Percentiles rank a stretch among this genome's conserved stretches.
These are phyloP conservation scores for Callithrix jacchus DNA, from an alignment of 2,113 vertebrate genomes.

Conservation along the genomic window DNA sequence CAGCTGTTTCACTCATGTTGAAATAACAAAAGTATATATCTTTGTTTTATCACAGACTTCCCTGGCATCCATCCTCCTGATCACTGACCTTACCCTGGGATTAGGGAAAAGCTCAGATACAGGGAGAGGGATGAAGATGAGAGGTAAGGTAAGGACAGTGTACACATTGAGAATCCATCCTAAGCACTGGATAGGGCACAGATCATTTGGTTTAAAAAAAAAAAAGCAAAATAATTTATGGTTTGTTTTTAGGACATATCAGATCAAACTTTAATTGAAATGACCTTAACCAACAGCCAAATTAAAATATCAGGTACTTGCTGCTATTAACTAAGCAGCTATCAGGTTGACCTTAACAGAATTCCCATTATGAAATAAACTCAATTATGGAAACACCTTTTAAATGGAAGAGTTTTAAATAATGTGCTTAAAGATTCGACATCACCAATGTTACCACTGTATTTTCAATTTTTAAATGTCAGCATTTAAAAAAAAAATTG, in stretches of 20 bases:
- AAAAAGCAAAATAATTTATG: neutral
- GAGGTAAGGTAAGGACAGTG: neutral
- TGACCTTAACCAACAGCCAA: neutral
- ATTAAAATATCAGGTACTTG: neutral
- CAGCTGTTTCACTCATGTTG: neutral
- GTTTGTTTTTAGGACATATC: neutral
- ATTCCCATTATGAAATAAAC: neutral
- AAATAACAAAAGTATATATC: neutral
- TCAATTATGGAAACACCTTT: neutral
- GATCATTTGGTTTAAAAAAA: neutral
- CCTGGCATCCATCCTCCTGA: neutral
- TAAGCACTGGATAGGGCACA: neutral
- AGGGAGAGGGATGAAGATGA: neutral
- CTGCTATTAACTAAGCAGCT: neutral
- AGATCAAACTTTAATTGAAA: conserved; percentile 47
- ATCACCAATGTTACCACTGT: neutral
- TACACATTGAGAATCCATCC: neutral
- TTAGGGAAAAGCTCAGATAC: neutral
- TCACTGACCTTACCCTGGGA: neutral
- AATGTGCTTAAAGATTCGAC: conserved; percentile 4
- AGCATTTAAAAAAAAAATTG: conserved; percentile 44
- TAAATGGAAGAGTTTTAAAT: conserved; percentile 1
- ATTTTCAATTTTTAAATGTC: conserved; percentile 36
- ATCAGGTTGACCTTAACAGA: neutral
- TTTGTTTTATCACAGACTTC: neutral